A percentile compares a stretch with the other conserved stretches of the same genome.
Evolutionary conservation across 2,888 invertebrate species (phyloP).

Genomic region (Yponomeuta sedellus): DNA sequence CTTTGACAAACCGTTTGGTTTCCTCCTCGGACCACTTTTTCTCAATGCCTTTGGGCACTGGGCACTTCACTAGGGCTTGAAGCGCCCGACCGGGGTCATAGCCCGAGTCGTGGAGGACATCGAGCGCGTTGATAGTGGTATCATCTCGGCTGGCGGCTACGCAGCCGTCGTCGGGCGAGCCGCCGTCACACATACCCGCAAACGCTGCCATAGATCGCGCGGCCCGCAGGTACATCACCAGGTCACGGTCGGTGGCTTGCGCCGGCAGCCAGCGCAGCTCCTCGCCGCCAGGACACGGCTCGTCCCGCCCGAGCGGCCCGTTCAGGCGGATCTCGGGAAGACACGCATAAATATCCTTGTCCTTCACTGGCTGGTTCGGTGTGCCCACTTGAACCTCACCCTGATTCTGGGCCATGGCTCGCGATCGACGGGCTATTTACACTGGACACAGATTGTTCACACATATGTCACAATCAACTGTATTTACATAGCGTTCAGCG

Average conservation of each 20-base stretch:
- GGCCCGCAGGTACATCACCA: conserved; percentile 97
- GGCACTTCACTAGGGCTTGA: conserved; percentile 97
- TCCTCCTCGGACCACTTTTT: conserved; percentile 99
- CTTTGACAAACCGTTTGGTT: conserved; percentile 98
- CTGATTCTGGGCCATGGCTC: conserved; percentile 73
- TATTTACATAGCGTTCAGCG: conserved; percentile 55
- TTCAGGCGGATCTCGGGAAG: conserved; percentile 75
- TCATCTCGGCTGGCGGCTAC: conserved; percentile 97
- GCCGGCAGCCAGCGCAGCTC: conserved; percentile 96
- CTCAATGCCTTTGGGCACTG: conserved; percentile 96
- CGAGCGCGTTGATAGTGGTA: conserved; percentile 97
- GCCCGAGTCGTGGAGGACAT: conserved; percentile 95
- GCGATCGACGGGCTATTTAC: conserved; percentile 52
- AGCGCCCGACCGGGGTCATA: conserved; percentile 98
- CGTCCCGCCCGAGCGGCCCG: conserved; percentile 66
- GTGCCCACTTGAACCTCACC: conserved; percentile 73
- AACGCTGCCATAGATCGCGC: conserved; percentile 99
- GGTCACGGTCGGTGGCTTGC: conserved; percentile 94
- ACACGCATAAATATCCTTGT: conserved; percentile 72
- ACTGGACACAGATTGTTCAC: conserved; percentile 48
- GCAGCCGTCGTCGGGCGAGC: conserved; percentile 97
- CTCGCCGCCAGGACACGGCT: conserved; percentile 80
- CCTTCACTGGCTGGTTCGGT: conserved; percentile 70
- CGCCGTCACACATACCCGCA: conserved; percentile 99
- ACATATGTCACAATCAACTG: conserved; percentile 49